Percentiles rank a stretch among this genome's conserved stretches.
phyloP scores from a whole-genome alignment of 2,797 vertebrate genomes.

The Platalea minor region DNA sequence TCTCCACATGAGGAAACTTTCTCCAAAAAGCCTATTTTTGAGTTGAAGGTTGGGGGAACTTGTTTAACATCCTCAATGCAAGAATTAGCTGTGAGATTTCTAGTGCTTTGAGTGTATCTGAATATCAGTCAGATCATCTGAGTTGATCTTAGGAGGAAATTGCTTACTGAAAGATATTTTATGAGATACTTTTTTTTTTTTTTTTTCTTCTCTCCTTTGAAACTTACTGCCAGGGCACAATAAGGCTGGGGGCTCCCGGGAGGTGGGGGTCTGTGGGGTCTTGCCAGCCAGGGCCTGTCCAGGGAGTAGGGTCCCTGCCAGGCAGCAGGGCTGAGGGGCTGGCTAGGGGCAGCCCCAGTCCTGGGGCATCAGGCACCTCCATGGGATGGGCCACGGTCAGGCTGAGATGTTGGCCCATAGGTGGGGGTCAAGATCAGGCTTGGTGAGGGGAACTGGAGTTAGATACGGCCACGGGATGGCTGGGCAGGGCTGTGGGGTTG shows the following conservation, averaged over 20 bases:
- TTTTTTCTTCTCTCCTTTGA: neutral
- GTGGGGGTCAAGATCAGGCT: neutral
- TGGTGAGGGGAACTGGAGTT: neutral
- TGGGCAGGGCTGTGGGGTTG: accelerated
- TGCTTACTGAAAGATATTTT: neutral
- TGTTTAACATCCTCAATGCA: neutral
- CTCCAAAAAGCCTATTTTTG: neutral
- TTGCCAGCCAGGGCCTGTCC: neutral
- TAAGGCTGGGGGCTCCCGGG: neutral
- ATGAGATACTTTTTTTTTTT: neutral
- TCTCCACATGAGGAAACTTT: neutral
- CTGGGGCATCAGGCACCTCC: neutral
- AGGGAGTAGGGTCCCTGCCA: neutral
- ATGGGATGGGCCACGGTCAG: too few species aligned
- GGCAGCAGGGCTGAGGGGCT: neutral
- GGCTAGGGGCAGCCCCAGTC: neutral
- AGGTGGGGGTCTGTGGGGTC: neutral
- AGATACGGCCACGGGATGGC: neutral
- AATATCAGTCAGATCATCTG: neutral
- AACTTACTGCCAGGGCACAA: too few species aligned
- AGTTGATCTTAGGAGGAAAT: neutral
- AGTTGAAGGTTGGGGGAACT: neutral
- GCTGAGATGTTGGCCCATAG: neutral
- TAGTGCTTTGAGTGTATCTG: neutral
- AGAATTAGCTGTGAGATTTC: neutral